Base-by-base conservation (phyloP, 2,888 invertebrate species). In the Nomada fucata region DNA sequence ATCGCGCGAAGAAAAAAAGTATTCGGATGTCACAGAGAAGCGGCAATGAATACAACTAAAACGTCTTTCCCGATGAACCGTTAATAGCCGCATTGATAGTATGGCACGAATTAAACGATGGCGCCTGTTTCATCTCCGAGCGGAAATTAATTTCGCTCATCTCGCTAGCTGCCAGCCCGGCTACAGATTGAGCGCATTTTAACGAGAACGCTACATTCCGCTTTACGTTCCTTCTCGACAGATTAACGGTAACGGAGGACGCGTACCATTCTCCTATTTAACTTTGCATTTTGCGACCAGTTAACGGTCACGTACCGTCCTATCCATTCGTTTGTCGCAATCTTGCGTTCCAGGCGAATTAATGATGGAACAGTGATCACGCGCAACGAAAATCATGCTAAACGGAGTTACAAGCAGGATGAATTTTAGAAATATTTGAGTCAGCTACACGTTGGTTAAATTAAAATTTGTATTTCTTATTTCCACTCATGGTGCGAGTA, bases 101-200 rank as follows among this genome's bases (percentile, higher is more conserved):
- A 70, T 79, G 83, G 83, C 80, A 87, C 57, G 83, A 87, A 87
- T 87, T 87, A 87, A 87, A 87, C 83, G 87, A 75, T 77, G 78
- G 67, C 68, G 82, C 65, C 86, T 76, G 83, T 88, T 88, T 86
- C 86, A 86, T 88, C 88, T 80, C 83, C 82, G 76, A 85, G 86
- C 86, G 87, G 87, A 87, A 87, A 87, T 87, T 87, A 87, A 86
- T 86, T 87, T 87, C 80, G 80, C 76, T 73, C 87, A 82, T 82
- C 87, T 80, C 76, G 77, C 76, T 84, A 80, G 82, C 84, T 87
- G 87, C 82, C 77, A 76, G 74, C 65, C 47, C 70, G 75, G 57
- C 68, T 76, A 65, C 84, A 79, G 80, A 80, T 84, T 72, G 82
- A 79, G 84, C 84, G 86, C 61, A 75, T 86, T 86, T 86, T 86